Evolutionary conservation across 2,113 vertebrate species (phyloP), one percentile per base, ranked within the genome.

Genomic region (Clarias gariepinus): DNA sequence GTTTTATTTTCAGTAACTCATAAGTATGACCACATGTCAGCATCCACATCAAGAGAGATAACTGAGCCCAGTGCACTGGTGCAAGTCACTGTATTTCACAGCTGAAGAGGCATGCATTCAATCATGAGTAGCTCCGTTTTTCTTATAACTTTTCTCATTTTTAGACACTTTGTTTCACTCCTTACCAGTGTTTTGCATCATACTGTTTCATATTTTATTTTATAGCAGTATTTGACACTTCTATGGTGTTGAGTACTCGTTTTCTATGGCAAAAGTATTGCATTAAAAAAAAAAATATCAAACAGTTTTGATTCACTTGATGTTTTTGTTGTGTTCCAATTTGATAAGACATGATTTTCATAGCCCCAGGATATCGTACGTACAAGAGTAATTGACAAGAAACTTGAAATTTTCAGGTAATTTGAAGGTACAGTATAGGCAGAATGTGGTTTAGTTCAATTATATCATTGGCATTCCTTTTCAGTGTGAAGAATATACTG

Each of bases 41-140:
- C 80, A 81, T 12, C 64, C 80, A 64, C 66, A 30, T 82, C 81
- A 66, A 12, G 23, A 11, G 61, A 36, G 57, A 81, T 81, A 64
- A 64, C 2, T 64, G 80, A 64, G n/a, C 55, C 23, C 60, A 66
- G 1, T 41, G 41, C 60, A 82, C 61, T 53, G 58, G 16, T n/a
- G 60, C 41, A 82, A 66, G 61, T 12, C 11, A 15, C 30, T 11
- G 36, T 81, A 81, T 81, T 81, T 81, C 57, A 61, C 78, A 61
- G 57, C 33, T 61, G 53, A 81, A 9, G 30, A 81, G 11, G 21
- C 19, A 61, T 23, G 1, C 30, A 41, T 61, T 61, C 78, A 81
- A 23, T 61, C 19, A 61, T 80, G 16, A 80, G 21, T 18, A 28
- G 78, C 23, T 36, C 13, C 30, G 21, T 33, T 33, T 60, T 79